Evolutionary conservation across 2,113 vertebrate species (phyloP).

Genomic region (Otolemur garnettii): DNA sequence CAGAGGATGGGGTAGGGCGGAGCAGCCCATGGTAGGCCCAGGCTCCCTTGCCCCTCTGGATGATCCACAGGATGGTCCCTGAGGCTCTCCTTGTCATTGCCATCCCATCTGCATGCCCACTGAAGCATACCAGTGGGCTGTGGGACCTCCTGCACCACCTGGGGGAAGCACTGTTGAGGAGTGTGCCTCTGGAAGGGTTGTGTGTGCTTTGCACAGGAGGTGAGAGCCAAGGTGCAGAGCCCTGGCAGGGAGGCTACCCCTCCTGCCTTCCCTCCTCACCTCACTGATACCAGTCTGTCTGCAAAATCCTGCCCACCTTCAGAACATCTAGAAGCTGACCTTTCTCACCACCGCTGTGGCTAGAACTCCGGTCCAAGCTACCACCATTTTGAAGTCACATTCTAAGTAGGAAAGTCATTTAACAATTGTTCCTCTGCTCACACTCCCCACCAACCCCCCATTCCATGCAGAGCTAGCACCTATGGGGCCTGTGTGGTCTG

Average conservation of each 20-base stretch:
- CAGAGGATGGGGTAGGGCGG: too few relatives aligned
- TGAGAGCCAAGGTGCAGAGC: background rate
- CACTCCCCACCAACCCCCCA: background rate
- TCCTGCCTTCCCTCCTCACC: background rate
- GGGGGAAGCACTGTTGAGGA: background rate
- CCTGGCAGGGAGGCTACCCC: too few relatives aligned
- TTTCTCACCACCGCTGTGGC: background rate
- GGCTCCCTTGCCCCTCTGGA: background rate
- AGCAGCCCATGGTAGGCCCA: too few relatives aligned
- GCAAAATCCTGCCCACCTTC: background rate
- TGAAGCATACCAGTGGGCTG: too few relatives aligned
- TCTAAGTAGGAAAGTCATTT: too few relatives aligned
- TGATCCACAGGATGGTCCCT: background rate
- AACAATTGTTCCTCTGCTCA: background rate
- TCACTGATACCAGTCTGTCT: background rate
- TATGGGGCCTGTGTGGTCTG: background rate
- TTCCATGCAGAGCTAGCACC: background rate
- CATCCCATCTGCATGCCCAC: fast-evolving
- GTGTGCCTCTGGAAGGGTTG: background rate
- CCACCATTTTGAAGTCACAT: background rate
- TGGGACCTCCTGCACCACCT: too few relatives aligned
- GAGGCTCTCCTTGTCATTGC: background rate
- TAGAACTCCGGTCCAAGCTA: background rate
- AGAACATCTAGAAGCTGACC: background rate
- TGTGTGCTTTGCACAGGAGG: background rate